These are phyloP conservation scores for Ambastaia sidthimunki DNA, from an alignment of 2,797 vertebrate genomes.

Conservation along the genomic window DNA sequence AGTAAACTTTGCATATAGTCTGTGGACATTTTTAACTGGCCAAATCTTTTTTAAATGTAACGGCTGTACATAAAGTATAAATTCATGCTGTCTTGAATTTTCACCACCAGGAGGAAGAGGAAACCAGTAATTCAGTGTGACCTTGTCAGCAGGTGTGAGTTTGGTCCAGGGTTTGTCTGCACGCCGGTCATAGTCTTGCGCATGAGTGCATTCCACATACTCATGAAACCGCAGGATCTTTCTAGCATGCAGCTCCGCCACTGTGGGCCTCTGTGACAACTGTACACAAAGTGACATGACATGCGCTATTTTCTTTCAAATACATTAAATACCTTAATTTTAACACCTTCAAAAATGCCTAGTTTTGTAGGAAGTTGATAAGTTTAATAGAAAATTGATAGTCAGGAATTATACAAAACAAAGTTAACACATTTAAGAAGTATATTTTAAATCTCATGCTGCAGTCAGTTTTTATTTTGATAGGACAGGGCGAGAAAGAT, in stretches of 20 bases:
- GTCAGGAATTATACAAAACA: too few species aligned
- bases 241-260: conserved; percentile 91
- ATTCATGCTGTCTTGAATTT: neutral
- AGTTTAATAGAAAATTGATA: too few species aligned
- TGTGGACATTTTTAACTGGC: too few species aligned
- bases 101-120: neutral
- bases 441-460: too few species aligned
- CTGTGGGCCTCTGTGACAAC: conserved; percentile 95
- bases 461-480: too few species aligned
- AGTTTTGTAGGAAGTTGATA: too few species aligned
- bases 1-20: neutral
- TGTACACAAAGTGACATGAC: conserved; percentile 58
- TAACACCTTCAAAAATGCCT: too few species aligned
- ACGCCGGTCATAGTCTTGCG: conserved; percentile 93
- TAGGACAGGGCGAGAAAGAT: too few species aligned
- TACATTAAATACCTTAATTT: too few species aligned
- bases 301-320: neutral
- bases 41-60: neutral
- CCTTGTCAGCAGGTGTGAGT: conserved; percentile 95
- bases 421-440: too few species aligned
- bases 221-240: conserved; percentile 97
- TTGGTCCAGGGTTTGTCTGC: conserved; percentile 97
- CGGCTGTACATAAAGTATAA: neutral
- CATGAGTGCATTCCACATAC: conserved; percentile 91
- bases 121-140: conserved; percentile 55